Conservation (phyloP, 2,888 invertebrate genomes). For the Anodontia alba region DNA sequence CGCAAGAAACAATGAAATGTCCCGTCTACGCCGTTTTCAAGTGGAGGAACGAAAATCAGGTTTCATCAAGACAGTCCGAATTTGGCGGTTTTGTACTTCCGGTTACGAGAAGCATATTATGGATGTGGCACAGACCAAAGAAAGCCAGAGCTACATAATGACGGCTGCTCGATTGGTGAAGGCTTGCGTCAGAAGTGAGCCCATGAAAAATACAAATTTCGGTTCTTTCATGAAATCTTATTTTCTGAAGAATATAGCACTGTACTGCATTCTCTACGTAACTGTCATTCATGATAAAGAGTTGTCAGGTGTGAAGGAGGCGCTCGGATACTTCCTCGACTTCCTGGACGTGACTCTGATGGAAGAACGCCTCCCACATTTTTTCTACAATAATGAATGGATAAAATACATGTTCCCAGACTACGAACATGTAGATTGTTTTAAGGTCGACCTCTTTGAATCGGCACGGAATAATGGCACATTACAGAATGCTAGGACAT, state of each 20-base stretch:
- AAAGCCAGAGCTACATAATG: constrained; percentile 50
- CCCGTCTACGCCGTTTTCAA: constrained; percentile 62
- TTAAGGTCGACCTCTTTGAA: not conserved
- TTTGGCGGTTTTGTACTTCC: constrained; percentile 62
- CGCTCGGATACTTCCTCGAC: constrained; percentile 39
- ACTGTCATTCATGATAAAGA: constrained; percentile 3
- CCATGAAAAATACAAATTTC: constrained; percentile 28
- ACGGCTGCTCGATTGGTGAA: constrained; percentile 64
- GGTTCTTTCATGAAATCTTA: constrained; percentile 51
- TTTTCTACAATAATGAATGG: constrained; percentile 28
- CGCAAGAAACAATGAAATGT: constrained; percentile 35
- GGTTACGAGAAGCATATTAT: constrained; percentile 64
- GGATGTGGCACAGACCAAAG: constrained; percentile 47
- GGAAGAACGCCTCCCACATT: constrained; percentile 43
- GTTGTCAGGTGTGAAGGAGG: constrained; percentile 42
- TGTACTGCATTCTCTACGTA: constrained; percentile 41
- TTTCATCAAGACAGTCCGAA: not conserved
- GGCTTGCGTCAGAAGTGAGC: constrained; percentile 44
- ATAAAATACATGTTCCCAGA: constrained; percentile 17
- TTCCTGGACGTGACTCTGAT: constrained; percentile 35
- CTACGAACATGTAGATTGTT: not conserved
- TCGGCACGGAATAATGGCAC: not conserved
- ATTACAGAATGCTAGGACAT: not conserved
- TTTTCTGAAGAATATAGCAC: constrained; percentile 57
- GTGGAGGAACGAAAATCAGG: constrained; percentile 50